Percentiles rank a stretch among this genome's conserved stretches.
Conservation (phyloP, 2,888 invertebrate species). For the Argynnis bischoffii region DNA sequence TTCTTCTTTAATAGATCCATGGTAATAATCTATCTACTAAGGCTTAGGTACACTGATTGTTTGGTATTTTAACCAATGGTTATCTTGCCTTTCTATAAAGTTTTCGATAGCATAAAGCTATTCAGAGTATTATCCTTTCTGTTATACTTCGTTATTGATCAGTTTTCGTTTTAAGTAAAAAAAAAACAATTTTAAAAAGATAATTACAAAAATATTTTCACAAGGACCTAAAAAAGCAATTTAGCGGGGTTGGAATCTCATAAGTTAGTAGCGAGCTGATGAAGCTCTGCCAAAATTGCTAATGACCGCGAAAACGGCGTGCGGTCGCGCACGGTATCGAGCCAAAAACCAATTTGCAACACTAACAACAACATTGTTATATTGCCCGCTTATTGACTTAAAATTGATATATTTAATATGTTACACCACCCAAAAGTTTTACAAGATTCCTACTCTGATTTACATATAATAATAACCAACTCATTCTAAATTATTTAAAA, state of each 20-base stretch:
- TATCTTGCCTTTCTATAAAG: too few relatives aligned
- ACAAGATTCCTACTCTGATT: not conserved
- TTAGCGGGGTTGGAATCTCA: slow-evolving; percentile 56
- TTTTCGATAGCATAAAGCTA: too few relatives aligned
- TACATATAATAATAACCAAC: not conserved
- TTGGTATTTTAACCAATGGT: too few relatives aligned
- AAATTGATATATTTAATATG: slow-evolving; percentile 20
- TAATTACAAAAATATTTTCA: slow-evolving; percentile 33
- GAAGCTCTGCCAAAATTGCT: slow-evolving; percentile 77
- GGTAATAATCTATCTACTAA: too few relatives aligned
- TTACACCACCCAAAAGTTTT: not conserved
- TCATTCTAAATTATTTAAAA: not conserved
- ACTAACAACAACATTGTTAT: slow-evolving; percentile 69
- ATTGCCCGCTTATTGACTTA: slow-evolving; percentile 45
- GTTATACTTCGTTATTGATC: too few relatives aligned
- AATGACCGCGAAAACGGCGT: slow-evolving; percentile 72
- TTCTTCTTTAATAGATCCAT: too few relatives aligned
- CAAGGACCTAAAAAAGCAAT: slow-evolving; percentile 45
- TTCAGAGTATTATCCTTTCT: too few relatives aligned
- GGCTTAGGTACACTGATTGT: too few relatives aligned
- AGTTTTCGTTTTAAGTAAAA: slow-evolving; percentile 3
- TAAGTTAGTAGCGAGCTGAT: slow-evolving; percentile 63
- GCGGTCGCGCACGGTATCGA: slow-evolving; percentile 68
- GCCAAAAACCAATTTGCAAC: slow-evolving; percentile 76
- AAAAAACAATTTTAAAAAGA: slow-evolving; percentile 4